Evolutionary conservation across 2,888 invertebrate species (phyloP).

Genomic region (Pecten maximus): DNA sequence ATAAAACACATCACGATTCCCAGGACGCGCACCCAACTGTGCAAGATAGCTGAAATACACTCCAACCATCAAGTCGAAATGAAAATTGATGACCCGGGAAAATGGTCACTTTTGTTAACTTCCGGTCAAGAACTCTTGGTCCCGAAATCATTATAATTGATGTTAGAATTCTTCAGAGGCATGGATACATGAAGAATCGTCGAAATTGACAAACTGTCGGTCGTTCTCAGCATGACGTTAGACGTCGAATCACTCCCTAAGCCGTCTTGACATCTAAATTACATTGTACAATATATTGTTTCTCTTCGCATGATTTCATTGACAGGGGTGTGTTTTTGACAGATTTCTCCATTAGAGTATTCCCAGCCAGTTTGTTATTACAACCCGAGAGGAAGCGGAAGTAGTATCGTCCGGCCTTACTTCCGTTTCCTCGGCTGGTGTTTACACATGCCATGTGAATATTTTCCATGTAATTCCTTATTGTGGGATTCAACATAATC

Average conservation of each 20-base stretch:
- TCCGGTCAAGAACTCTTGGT: constrained; percentile 5
- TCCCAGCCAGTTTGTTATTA: neutral
- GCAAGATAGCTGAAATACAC: neutral
- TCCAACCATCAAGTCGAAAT: neutral
- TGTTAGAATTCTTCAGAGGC: neutral
- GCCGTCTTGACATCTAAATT: neutral
- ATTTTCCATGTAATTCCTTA: no score
- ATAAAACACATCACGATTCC: constrained; percentile 13
- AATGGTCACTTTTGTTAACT: neutral
- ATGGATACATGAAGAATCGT: neutral
- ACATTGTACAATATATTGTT: neutral
- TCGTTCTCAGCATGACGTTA: neutral
- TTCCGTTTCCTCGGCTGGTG: neutral
- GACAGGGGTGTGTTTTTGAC: neutral
- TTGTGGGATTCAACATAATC: no score
- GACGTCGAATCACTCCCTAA: neutral
- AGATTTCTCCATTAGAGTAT: constrained; percentile 7
- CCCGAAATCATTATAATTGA: neutral
- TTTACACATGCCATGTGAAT: no score
- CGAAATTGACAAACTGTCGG: neutral
- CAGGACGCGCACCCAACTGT: neutral
- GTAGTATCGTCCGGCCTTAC: neutral
- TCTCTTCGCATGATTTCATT: neutral
- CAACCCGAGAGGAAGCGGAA: neutral
- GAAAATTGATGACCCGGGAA: constrained; percentile 25